Percentiles rank a stretch among this genome's conserved stretches.
These are phyloP conservation scores for Varecia variegata DNA, from an alignment of 2,797 vertebrate species.

Conservation along the genomic window DNA sequence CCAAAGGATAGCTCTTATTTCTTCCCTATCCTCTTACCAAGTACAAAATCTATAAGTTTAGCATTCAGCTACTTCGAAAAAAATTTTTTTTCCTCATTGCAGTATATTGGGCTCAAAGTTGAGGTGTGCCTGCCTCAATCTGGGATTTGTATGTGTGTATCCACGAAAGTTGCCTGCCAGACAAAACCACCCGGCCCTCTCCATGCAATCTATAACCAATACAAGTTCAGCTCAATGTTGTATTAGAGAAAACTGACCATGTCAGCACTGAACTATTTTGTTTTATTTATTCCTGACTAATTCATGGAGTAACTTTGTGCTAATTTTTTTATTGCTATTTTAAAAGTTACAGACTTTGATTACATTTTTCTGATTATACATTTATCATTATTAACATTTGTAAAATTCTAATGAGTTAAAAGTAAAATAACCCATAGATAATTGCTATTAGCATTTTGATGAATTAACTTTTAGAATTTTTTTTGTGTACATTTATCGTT, in stretches of 20 bases:
- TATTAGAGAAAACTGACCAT: not conserved
- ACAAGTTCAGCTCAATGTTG: not conserved
- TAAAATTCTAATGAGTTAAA: constrained; percentile 10
- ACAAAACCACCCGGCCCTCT: not conserved
- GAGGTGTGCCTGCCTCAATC: not conserved
- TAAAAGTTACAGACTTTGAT: constrained; percentile 4
- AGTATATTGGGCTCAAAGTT: not conserved
- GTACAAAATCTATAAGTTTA: not conserved
- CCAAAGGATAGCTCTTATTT: not conserved
- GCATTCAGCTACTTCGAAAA: not conserved
- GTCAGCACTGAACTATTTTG: not conserved
- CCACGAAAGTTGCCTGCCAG: not conserved
- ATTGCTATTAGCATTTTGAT: not conserved
- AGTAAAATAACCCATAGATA: constrained; percentile 12
- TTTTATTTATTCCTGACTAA: constrained; percentile 6
- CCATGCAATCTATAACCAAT: not conserved
- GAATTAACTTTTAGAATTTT: not conserved
- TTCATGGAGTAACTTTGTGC: not conserved
- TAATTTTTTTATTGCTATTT: constrained; percentile 37
- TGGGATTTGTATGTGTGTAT: not conserved
- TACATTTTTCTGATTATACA: constrained; percentile 37
- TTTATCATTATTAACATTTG: constrained; percentile 14
- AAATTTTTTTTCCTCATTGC: not conserved
- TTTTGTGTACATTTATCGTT: not conserved
- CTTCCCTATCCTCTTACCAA: not conserved